Base-by-base conservation (phyloP, 2,113 vertebrate species). In the Sylvia atricapilla region DNA sequence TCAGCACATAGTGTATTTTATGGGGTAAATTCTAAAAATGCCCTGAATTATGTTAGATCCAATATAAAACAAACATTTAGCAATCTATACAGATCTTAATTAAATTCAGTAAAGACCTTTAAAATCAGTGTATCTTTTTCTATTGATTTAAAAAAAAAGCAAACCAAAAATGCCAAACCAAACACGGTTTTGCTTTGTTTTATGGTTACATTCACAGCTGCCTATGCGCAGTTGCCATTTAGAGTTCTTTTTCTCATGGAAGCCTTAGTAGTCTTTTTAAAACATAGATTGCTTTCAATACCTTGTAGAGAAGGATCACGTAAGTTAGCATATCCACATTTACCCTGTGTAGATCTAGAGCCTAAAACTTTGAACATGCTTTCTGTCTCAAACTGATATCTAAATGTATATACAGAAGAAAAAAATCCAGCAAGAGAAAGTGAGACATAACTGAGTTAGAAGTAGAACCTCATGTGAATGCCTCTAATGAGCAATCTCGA, bases 281-380 rank as follows among this genome's bases (percentile, higher is more conserved):
- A 78, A 67, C 43, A 53, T 5, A 39, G 2, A 33, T 74, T 74
- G 3, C 1, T 23, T 89, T 81, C 11, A 18, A 17, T n/a, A 50
- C 6, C 5, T 79, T 83, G 7, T 55, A 25, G 16, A 77, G 33
- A 77, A 89, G 80, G 23, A 64, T 5, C 23, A 30, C 6, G 19
- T 35, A 30, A 59, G 5, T 33, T 28, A 74, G 0, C 9, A 43
- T 74, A 63, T 7, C 31, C 27, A 33, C 7, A 9, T 67, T 84
- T 67, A 46, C 12, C 0, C 0, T 27, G 4, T 28, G 25, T 11
- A 13, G 18, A 13, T 23, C 46, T 63, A 25, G 11, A 89, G 35
- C 52, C 52, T 55, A 55, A 18, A 55, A 60, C 22, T 88, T 82
- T 55, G 30, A 86, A 86, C 25, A 15, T n/a, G n/a, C 6, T 7